Evolutionary conservation across 1,140 invertebrate genomes (phyloP).

Genomic region (Pectinophora gossypiella): DNA sequence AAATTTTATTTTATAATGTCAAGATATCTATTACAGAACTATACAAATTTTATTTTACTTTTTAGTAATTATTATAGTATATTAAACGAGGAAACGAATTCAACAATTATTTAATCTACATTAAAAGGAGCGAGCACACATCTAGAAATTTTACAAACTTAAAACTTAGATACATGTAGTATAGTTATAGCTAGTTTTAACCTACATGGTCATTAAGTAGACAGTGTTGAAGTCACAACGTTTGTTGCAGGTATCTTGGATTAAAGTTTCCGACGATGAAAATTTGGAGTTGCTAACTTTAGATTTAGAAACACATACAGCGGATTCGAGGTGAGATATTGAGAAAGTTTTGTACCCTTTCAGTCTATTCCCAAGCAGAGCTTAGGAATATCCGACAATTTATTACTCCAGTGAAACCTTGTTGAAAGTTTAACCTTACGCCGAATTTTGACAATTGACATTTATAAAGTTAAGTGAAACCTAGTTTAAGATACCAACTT

Average conservation of each 20-base stretch:
- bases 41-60: too few species aligned
- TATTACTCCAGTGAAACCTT: neutral
- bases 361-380: neutral
- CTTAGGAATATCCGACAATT: neutral
- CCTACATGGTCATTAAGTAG: too few species aligned
- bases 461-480: neutral
- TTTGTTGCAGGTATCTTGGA: constrained; percentile 81
- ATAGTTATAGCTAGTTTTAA: too few species aligned
- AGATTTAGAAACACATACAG: constrained; percentile 82
- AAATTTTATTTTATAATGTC: too few species aligned
- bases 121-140: neutral
- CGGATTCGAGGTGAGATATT: constrained; percentile 79
- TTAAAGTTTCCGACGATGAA: constrained; percentile 78
- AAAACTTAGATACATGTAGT: neutral
- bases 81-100: neutral
- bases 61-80: neutral
- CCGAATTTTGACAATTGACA: neutral
- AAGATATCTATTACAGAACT: too few species aligned
- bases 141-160: neutral
- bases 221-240: too few species aligned
- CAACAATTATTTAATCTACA: neutral
- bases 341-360: neutral
- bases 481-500: neutral
- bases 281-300: constrained; percentile 81
- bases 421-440: neutral